Percentiles rank a stretch among this genome's conserved stretches.
These are phyloP conservation scores for Leptopilina syphax DNA, from an alignment of 2,888 invertebrate genomes.

Conservation along the genomic window DNA sequence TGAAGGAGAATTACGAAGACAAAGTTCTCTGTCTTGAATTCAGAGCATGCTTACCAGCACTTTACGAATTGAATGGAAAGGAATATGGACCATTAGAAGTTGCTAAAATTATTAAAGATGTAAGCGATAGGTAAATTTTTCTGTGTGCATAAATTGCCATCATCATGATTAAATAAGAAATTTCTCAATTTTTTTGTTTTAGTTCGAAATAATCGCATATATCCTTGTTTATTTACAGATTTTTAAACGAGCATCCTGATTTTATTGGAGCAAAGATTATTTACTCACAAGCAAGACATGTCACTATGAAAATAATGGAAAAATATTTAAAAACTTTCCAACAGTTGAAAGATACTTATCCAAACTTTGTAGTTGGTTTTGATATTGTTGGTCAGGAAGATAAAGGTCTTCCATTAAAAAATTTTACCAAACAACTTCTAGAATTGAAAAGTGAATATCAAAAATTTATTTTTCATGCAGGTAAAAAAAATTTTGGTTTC, in stretches of 20 bases:
- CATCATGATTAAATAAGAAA: too few relatives aligned
- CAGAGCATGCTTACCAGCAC: constrained; percentile 80
- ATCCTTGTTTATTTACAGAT: constrained; percentile 67
- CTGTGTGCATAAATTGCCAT: not conserved
- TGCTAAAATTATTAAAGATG: not conserved
- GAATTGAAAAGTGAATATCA: not conserved
- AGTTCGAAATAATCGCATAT: constrained; percentile 69
- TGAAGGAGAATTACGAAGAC: constrained; percentile 82
- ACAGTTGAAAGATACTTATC: constrained; percentile 78
- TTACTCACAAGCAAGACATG: constrained; percentile 78
- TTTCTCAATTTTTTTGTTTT: constrained; percentile 68
- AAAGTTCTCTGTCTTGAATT: constrained; percentile 86
- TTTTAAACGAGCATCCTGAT: constrained; percentile 80
- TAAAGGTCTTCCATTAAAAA: constrained; percentile 81
- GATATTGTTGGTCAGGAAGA: constrained; percentile 91
- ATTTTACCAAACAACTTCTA: constrained; percentile 73
- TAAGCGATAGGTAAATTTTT: not conserved
- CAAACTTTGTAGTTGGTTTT: constrained; percentile 85
- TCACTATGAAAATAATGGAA: constrained; percentile 71
- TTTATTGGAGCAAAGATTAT: constrained; percentile 86
- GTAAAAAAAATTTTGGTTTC: too few relatives aligned
- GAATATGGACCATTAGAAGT: constrained; percentile 70
- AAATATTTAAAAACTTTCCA: constrained; percentile 67
- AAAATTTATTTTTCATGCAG: constrained; percentile 85
- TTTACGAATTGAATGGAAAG: constrained; percentile 84